These are phyloP conservation scores for Enteromius viviparus DNA, from an alignment of 2,797 vertebrate species.

Conservation along the genomic window DNA sequence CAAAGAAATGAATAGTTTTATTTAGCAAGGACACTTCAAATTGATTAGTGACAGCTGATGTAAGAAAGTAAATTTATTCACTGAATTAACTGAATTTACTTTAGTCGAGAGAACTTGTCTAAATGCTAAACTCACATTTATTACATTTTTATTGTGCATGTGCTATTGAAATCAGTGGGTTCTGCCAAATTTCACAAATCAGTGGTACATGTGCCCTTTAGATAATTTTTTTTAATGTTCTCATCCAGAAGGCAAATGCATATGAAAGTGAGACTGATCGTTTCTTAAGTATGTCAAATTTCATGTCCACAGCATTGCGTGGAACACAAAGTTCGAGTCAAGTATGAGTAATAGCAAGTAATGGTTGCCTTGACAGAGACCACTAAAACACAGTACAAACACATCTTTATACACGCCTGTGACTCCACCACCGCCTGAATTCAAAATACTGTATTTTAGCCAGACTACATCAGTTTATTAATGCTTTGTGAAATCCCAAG, in stretches of 20 bases:
- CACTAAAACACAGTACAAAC: neutral
- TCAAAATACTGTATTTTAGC: neutral
- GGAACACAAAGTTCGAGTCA: neutral
- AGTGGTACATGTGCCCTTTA: neutral
- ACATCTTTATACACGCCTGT: neutral
- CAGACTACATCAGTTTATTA: neutral
- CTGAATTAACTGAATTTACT: neutral
- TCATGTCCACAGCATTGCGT: neutral
- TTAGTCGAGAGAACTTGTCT: neutral
- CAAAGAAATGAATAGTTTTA: neutral
- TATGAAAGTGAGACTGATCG: neutral
- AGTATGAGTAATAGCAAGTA: neutral
- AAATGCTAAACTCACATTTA: neutral
- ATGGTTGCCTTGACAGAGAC: neutral
- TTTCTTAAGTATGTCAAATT: neutral
- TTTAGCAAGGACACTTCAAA: neutral
- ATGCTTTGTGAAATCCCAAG: neutral
- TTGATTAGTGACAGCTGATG: no score
- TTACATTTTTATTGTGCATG: neutral
- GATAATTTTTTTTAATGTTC: neutral
- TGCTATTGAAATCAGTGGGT: neutral
- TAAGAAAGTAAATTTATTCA: no score
- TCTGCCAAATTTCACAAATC: neutral
- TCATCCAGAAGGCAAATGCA: neutral
- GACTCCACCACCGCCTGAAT: neutral